Percentiles rank a stretch among this genome's conserved stretches.
These are phyloP conservation scores for Holothuria glaberrima DNA, from an alignment of 35 echinoderm and acorn worm genomes.

Conservation along the genomic window DNA sequence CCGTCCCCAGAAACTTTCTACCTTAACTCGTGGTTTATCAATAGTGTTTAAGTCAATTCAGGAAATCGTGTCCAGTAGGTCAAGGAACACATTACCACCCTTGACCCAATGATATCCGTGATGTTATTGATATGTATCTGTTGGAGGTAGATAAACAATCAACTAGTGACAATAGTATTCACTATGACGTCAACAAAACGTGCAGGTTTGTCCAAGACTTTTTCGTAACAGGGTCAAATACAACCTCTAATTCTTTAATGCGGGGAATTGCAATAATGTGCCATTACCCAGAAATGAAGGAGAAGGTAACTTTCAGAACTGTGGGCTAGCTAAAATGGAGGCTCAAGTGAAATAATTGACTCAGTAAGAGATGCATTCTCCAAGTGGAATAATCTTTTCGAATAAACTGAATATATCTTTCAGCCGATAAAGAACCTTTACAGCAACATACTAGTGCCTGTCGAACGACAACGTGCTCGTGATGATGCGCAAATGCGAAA, in stretches of 20 bases:
- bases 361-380: no score
- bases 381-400: no score
- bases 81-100: neutral
- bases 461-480: no score
- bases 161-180: neutral
- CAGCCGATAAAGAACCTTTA: no score
- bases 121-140: constrained; percentile 45
- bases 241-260: constrained; percentile 4
- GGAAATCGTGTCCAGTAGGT: neutral
- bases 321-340: no score
- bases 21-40: neutral
- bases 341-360: no score
- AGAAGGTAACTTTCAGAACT: neutral
- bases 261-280: constrained; percentile 11
- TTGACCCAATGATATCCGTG: neutral
- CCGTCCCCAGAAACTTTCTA: neutral
- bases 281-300: constrained; percentile 21
- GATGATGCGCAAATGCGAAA: no score
- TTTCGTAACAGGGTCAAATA: constrained; percentile 10
- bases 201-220: constrained; percentile 19
- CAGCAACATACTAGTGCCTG: no score
- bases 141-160: neutral
- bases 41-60: neutral
- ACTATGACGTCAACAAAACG: neutral
- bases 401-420: no score